phyloP scores from a whole-genome alignment of 2,888 invertebrate species.

The Macrophya annulata region DNA sequence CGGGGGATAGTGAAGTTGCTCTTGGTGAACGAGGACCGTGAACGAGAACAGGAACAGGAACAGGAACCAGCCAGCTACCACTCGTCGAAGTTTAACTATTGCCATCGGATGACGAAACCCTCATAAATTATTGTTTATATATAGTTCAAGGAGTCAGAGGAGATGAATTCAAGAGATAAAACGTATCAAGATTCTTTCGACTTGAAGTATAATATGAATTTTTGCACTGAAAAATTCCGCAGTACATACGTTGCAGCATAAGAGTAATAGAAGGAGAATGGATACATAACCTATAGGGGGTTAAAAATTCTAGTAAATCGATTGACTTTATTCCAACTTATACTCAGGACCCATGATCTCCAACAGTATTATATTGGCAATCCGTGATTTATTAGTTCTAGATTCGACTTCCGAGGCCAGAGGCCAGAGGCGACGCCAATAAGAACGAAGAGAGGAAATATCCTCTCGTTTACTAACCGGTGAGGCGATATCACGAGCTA shows the following conservation, averaged over 20 bases:
- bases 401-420: neutral
- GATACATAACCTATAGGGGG: neutral
- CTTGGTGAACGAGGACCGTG: neutral
- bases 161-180: neutral
- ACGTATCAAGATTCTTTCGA: neutral
- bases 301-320: constrained; percentile 38
- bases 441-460: constrained; percentile 19
- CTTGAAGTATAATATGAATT: neutral
- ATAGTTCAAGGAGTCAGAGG: neutral
- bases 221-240: neutral
- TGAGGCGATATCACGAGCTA: neutral
- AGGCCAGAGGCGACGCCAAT: constrained; percentile 7
- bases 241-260: too few species aligned
- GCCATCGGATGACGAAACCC: neutral
- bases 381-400: constrained; percentile 39
- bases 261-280: neutral
- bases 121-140: constrained; percentile 11
- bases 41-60: too few species aligned
- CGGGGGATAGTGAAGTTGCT: neutral
- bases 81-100: constrained; percentile 22
- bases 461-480: neutral
- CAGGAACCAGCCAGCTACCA: neutral
- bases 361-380: constrained; percentile 46
- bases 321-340: constrained; percentile 41
- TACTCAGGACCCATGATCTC: constrained; percentile 23